Percentiles rank a stretch among this genome's conserved stretches.
Conservation (phyloP, 2,113 vertebrate species). For the Merops nubicus region DNA sequence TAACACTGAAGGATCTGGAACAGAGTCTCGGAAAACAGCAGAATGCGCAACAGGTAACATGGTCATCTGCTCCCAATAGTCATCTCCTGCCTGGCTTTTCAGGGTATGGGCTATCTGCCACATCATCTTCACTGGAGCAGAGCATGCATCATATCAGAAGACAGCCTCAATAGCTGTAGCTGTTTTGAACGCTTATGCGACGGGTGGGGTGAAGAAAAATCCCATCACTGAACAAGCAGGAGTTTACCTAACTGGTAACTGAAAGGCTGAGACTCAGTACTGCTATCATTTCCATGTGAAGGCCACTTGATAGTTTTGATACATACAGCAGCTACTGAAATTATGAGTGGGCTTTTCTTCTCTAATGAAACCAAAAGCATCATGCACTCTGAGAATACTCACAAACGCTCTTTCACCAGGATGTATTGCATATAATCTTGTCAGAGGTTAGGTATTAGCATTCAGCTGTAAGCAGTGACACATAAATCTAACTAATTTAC, state of each 20-base stretch:
- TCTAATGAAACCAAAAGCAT: neutral
- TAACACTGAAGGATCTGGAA: neutral
- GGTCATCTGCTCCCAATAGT: rapidly evolving
- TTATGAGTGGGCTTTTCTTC: neutral
- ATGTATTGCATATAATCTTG: neutral
- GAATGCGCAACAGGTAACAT: rapidly evolving
- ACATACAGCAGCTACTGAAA: neutral
- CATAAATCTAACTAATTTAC: constrained; percentile 32
- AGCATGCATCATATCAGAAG: rapidly evolving
- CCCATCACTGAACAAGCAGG: neutral
- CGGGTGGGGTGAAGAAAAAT: neutral
- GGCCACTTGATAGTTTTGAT: neutral
- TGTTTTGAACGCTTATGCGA: neutral
- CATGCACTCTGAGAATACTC: neutral
- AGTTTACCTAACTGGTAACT: neutral
- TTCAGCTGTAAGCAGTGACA: neutral
- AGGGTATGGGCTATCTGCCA: neutral
- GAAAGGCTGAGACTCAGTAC: neutral
- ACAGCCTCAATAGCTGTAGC: neutral
- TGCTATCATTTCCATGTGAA: neutral
- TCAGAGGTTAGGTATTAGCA: neutral
- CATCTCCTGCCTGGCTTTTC: neutral
- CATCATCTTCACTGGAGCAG: neutral
- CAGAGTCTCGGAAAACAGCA: neutral
- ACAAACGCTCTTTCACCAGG: neutral